A percentile compares a stretch with the other conserved stretches of the same genome.
Conservation (phyloP, 2,113 vertebrate species). For the Eclectus roratus region DNA sequence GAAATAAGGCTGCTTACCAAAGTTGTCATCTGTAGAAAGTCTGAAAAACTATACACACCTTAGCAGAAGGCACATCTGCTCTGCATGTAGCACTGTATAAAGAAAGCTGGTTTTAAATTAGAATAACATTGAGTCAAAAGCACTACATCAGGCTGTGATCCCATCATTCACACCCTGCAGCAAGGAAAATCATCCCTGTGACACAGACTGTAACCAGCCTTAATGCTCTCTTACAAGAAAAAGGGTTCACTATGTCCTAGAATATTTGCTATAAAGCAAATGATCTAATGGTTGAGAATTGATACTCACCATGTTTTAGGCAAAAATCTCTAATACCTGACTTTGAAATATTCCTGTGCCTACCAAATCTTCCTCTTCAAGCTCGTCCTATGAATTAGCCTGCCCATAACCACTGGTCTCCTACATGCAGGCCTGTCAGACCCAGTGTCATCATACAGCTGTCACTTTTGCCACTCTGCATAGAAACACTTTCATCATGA, state of each 20-base stretch:
- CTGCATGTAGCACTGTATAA: neutral
- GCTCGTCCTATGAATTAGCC: neutral
- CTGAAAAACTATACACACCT: neutral
- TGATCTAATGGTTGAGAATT: neutral
- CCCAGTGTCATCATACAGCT: neutral
- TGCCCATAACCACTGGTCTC: accelerated
- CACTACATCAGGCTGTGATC: neutral
- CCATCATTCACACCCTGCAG: neutral
- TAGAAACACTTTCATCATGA: neutral
- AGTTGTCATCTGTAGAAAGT: neutral
- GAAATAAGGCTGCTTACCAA: neutral
- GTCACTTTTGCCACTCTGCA: neutral
- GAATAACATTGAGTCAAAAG: neutral
- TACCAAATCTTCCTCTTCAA: neutral
- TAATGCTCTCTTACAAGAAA: neutral
- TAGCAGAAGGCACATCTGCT: neutral
- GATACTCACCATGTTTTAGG: neutral
- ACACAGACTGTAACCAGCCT: neutral
- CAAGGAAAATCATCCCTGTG: neutral
- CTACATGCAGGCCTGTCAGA: neutral
- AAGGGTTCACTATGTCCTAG: neutral
- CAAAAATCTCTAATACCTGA: neutral
- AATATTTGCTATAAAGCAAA: neutral
- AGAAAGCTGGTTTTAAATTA: neutral
- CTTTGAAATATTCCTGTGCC: neutral